phyloP scores from a whole-genome alignment of 2,113 vertebrate species.

The Trichechus manatus region DNA sequence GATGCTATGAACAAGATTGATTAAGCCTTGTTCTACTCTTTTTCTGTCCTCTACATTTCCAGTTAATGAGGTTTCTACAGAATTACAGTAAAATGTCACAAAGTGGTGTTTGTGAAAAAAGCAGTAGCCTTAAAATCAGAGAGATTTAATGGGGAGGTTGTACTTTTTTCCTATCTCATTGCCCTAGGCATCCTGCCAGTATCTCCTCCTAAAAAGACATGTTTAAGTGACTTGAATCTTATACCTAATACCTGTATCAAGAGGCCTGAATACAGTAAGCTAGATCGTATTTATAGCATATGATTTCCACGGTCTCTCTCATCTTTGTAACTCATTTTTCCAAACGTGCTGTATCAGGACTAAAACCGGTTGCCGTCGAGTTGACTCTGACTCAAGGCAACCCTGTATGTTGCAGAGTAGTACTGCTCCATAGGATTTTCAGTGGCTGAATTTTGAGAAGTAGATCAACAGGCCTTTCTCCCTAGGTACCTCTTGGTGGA shows the following conservation, averaged over 20 bases:
- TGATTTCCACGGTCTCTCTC: neutral
- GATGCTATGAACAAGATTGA: neutral
- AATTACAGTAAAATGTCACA: conserved; percentile 47
- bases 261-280: neutral
- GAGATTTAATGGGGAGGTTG: neutral
- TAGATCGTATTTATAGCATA: neutral
- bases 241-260: neutral
- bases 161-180: neutral
- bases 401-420: neutral
- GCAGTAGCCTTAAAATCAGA: neutral
- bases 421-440: neutral
- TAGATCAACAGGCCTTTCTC: neutral
- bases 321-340: neutral
- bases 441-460: neutral
- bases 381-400: neutral
- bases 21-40: conserved; percentile 43
- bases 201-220: neutral
- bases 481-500: neutral
- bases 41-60: conserved; percentile 25
- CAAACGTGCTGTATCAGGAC: neutral
- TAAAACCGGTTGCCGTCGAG: neutral
- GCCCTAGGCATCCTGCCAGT: neutral
- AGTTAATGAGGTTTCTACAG: conserved; percentile 63
- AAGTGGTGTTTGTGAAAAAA: neutral
- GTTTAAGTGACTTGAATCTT: neutral